phyloP scores from a whole-genome alignment of 35 echinoderm and acorn worm genomes.

The Acanthaster planci region DNA sequence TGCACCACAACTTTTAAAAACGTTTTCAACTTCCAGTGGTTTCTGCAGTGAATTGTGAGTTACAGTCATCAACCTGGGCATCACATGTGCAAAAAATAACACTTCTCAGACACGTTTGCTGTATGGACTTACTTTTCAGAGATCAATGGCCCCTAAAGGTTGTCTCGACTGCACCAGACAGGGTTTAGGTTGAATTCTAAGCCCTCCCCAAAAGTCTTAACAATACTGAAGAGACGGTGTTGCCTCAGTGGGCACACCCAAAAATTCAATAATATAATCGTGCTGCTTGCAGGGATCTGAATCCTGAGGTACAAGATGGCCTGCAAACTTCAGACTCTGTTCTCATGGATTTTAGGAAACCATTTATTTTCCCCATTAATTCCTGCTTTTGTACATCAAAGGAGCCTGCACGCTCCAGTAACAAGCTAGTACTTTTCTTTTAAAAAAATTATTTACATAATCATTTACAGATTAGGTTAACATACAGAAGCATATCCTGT shows the following conservation, averaged over 20 bases:
- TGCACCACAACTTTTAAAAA: no score
- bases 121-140: no score
- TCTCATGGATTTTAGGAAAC: neutral
- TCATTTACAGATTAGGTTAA: neutral
- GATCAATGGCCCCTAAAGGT: no score
- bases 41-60: no score
- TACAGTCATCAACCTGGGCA: no score
- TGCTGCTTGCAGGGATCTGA: neutral
- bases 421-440: conserved; percentile 26
- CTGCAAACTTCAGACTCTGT: neutral
- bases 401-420: neutral
- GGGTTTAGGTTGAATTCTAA: no score
- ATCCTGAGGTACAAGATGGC: neutral
- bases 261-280: neutral
- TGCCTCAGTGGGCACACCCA: neutral
- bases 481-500: neutral
- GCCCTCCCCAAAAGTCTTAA: no score
- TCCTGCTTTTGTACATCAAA: neutral
- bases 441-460: neutral
- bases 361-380: neutral
- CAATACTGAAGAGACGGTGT: no score
- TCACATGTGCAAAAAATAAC: no score
- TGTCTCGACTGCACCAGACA: no score
- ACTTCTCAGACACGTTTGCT: no score
- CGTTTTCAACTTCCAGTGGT: no score